phyloP scores from a whole-genome alignment of 2,797 vertebrate genomes.

The Argya squamiceps region DNA sequence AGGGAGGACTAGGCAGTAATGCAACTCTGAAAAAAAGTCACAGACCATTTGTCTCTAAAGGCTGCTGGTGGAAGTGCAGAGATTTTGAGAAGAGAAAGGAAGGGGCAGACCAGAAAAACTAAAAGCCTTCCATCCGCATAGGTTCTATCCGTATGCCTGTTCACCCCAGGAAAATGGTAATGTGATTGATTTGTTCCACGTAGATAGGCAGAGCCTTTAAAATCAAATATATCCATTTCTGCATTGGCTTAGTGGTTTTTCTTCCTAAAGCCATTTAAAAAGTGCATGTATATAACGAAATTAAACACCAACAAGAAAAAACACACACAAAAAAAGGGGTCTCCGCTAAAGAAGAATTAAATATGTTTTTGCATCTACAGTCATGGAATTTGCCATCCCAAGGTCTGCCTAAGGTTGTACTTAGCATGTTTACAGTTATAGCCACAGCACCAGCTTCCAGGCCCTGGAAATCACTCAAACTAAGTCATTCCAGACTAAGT shows the following conservation, averaged over 20 bases:
- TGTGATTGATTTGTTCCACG: neutral
- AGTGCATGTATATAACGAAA: neutral
- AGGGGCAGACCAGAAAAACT: neutral
- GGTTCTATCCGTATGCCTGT: neutral
- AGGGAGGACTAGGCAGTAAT: neutral
- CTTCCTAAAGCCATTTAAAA: neutral
- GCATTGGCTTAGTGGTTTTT: neutral
- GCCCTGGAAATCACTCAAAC: neutral
- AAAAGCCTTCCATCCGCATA: accelerated
- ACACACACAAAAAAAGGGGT: accelerated
- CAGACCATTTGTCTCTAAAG: neutral
- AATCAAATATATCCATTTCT: neutral
- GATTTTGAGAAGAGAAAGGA: neutral
- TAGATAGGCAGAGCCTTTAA: neutral
- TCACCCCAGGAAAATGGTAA: neutral
- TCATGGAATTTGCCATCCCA: neutral
- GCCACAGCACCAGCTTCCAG: neutral
- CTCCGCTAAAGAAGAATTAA: neutral
- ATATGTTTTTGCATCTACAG: neutral
- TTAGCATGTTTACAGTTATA: neutral
- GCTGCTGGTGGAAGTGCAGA: neutral
- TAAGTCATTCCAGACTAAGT: neutral
- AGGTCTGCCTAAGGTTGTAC: neutral
- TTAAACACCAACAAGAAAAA: neutral
- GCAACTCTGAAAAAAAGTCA: neutral